phyloP scores from a whole-genome alignment of 2,797 vertebrate genomes.

The Coracias cyanogaster region DNA sequence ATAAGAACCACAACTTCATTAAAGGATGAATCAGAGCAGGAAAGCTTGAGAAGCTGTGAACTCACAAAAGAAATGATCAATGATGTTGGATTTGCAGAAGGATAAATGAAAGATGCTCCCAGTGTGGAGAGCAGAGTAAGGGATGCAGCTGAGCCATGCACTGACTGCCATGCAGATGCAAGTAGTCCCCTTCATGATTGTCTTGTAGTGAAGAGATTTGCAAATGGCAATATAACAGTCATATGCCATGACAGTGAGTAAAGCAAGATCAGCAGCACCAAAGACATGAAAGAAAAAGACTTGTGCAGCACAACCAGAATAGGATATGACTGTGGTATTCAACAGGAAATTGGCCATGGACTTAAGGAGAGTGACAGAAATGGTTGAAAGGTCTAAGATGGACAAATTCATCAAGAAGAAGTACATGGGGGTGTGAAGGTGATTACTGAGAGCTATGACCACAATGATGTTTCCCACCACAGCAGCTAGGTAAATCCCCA shows the following conservation, averaged over 20 bases:
- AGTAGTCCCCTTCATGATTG: not conserved
- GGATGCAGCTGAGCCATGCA: not conserved
- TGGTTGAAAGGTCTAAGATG: not conserved
- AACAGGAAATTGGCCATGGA: not conserved
- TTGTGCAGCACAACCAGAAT: not conserved
- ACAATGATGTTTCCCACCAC: not conserved
- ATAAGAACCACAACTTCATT: not conserved
- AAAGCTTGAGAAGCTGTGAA: not conserved
- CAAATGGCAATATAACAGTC: not conserved
- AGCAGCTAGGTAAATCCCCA: not conserved
- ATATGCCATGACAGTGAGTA: not conserved
- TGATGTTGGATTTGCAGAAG: not conserved
- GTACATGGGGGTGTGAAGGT: constrained; percentile 27
- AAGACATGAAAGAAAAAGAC: not conserved
- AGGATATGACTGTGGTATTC: not conserved
- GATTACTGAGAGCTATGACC: not conserved
- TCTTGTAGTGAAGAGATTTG: not conserved
- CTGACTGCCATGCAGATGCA: not conserved
- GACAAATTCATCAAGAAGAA: constrained; percentile 24
- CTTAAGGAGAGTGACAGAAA: constrained; percentile 17
- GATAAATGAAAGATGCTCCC: not conserved
- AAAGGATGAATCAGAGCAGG: not conserved
- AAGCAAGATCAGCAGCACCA: not conserved
- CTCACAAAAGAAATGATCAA: not conserved
- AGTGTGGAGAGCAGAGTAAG: not conserved